Evolutionary conservation across 2,888 invertebrate species (phyloP).

Genomic region (Nomada goodeniana): DNA sequence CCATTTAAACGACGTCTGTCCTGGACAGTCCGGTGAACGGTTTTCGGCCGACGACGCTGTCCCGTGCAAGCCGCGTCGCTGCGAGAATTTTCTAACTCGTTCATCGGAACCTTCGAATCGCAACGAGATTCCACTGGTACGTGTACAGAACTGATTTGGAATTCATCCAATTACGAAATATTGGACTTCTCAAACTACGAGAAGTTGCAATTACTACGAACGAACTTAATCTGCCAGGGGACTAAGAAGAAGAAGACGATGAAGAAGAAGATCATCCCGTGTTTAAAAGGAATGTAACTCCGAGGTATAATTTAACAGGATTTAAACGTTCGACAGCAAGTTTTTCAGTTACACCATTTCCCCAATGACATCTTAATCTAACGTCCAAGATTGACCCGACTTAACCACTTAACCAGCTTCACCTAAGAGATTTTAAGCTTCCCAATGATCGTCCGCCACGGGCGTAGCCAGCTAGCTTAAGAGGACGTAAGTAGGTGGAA

Average conservation of each 20-base stretch:
- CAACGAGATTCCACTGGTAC: not conserved
- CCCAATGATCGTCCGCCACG: constrained; percentile 16
- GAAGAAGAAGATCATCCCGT: not conserved
- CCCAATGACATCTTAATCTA: constrained; percentile 7
- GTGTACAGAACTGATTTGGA: too few species aligned
- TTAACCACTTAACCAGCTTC: constrained; percentile 20
- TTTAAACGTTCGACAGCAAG: not conserved
- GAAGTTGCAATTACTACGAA: too few species aligned
- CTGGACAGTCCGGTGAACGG: constrained; percentile 65
- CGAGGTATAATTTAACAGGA: not conserved
- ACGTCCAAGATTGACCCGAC: not conserved
- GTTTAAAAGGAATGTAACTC: too few species aligned
- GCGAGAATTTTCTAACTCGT: constrained; percentile 61
- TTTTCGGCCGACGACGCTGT: constrained; percentile 66
- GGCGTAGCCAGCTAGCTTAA: constrained; percentile 25
- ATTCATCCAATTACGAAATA: too few species aligned
- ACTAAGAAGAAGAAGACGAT: too few species aligned
- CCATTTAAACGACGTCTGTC: constrained; percentile 66
- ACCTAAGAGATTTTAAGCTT: constrained; percentile 27
- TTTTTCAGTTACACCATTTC: constrained; percentile 17
- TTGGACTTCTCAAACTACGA: too few species aligned
- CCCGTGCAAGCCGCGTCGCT: constrained; percentile 35
- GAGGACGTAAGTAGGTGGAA: constrained; percentile 49
- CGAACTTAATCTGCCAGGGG: too few species aligned
- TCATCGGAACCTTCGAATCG: constrained; percentile 21